These are phyloP conservation scores for Otocyon megalotis DNA, from an alignment of 2,113 vertebrate species.

Conservation along the genomic window DNA sequence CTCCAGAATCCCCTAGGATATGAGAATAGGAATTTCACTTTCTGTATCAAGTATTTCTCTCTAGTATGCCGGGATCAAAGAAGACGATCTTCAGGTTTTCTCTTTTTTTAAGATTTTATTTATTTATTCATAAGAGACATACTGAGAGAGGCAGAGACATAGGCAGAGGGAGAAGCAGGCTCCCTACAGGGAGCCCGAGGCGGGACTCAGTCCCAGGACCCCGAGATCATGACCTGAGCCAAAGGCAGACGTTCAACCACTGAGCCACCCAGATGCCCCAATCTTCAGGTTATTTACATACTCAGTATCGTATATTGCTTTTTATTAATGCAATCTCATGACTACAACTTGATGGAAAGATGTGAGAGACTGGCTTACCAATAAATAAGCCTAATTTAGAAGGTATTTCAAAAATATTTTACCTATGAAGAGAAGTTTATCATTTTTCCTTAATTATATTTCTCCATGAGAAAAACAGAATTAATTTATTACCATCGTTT, in stretches of 20 bases:
- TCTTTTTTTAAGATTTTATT: no score
- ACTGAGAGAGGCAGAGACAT: no score
- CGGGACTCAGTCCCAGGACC: no score
- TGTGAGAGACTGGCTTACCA: background rate
- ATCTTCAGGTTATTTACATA: background rate
- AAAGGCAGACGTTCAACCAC: no score
- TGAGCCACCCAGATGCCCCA: no score
- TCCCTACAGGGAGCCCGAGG: no score
- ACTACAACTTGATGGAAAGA: background rate
- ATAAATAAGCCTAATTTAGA: slow-evolving; percentile 28
- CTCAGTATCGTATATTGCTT: background rate
- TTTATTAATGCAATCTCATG: background rate
- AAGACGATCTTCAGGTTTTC: background rate
- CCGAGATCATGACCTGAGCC: no score
- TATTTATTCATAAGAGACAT: no score
- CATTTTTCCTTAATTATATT: background rate
- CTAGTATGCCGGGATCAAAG: background rate
- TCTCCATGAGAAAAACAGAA: background rate
- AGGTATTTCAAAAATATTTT: slow-evolving; percentile 8
- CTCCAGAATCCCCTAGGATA: background rate
- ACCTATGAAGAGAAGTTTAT: background rate
- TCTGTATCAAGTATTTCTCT: background rate
- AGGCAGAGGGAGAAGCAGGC: no score
- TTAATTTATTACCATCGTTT: background rate
- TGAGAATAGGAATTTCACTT: background rate